Evolutionary conservation across 2,888 invertebrate genomes (phyloP), one percentile per base, ranked within the genome.

Genomic region (Dryococelus australis): DNA sequence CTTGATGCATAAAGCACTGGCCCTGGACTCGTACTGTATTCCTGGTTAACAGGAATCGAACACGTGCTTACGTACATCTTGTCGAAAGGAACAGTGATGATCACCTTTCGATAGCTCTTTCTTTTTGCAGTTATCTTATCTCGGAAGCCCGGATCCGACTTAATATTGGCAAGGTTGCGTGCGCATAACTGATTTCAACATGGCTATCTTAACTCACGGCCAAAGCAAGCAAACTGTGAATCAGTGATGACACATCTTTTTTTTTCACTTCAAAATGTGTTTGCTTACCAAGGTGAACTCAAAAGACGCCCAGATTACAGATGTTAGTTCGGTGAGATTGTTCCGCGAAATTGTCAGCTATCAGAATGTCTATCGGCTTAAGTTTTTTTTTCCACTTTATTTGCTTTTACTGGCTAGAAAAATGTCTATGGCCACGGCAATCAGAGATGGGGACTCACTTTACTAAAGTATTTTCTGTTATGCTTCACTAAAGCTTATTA

Each of bases 151-250:
- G 65, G 65, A 65, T 65, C 65, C 65, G 65, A n/a, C 24, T 65
- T n/a, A 65, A 65, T 65, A 65, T 65, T 24, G 65, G 65, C 65
- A 65, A 65, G 24, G 65, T 65, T 65, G 65, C 65, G 65, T n/a
- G 20, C n/a, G 8, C n/a, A 16, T 47, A 24, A 8, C 65, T 65
- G 65, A 65, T 65, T 65, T 1, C 65, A n/a, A 65, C 65, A 9
- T 0, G 24, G 65, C 24, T 65, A 65, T 65, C 65, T 65, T n/a
- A n/a, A n/a, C 65, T 65, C 65, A n/a, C 65, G 24, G 65, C 20
- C n/a, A n/a, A 65, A 65, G n/a, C 20, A 20, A n/a, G n/a, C 35
- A 35, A 65, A 65, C 65, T 65, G 65, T 65, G 65, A 65, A 65
- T 65, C 65, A 65, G n/a, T n/a, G 65, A n/a, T 65, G 65, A 65